These are phyloP conservation scores for Vulpes lagopus DNA, from an alignment of 2,113 vertebrate species.

Conservation along the genomic window DNA sequence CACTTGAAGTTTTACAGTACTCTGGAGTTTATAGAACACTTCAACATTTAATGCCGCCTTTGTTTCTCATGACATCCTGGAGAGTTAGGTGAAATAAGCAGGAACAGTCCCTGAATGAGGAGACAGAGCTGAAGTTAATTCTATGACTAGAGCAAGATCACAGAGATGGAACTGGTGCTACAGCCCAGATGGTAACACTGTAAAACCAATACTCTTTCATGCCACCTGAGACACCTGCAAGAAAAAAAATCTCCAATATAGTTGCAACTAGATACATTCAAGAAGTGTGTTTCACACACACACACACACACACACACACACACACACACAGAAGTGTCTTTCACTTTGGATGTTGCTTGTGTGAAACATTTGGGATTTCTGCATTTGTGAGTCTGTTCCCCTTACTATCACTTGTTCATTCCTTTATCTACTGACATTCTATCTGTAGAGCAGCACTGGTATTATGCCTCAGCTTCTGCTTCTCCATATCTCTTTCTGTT, in stretches of 20 bases:
- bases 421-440: not conserved
- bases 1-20: not conserved
- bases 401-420: not conserved
- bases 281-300: not conserved
- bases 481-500: not conserved
- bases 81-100: not conserved
- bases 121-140: not conserved
- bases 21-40: not conserved
- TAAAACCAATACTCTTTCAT: not conserved
- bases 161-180: not conserved
- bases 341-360: not conserved
- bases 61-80: not conserved
- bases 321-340: not conserved
- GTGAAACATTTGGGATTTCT: not conserved
- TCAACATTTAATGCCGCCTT: not conserved
- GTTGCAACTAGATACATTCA: not conserved
- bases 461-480: not conserved
- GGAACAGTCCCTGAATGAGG: rapidly evolving
- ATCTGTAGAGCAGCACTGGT: not conserved
- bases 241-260: not conserved
- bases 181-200: not conserved
- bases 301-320: no score
- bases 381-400: not conserved
- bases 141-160: not conserved
- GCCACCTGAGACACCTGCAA: not conserved